Conservation (phyloP, 2,113 vertebrate genomes). For the Phoenicopterus ruber region DNA sequence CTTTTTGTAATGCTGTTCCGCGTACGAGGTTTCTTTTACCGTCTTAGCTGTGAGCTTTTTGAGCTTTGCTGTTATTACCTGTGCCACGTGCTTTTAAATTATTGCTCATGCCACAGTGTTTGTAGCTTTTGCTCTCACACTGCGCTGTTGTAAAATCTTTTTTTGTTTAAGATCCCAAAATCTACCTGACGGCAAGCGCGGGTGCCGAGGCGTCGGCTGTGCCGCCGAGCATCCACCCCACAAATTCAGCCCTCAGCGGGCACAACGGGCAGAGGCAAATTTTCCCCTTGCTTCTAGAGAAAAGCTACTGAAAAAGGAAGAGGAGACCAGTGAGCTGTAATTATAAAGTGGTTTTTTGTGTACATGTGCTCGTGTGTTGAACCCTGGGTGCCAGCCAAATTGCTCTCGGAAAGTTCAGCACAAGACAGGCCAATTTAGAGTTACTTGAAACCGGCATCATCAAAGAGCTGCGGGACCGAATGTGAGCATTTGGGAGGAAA, state of each 20-base stretch:
- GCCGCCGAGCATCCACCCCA: fast-evolving
- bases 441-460: neutral
- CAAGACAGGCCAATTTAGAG: neutral
- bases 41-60: neutral
- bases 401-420: neutral
- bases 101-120: neutral
- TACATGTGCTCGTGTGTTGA: neutral
- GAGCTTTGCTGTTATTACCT: neutral
- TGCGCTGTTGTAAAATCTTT: neutral
- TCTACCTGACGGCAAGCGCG: fast-evolving
- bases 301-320: neutral
- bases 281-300: neutral
- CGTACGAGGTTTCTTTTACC: neutral
- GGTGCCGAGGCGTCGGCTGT: neutral
- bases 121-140: neutral
- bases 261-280: neutral
- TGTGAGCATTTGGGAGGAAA: neutral
- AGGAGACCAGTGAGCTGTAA: neutral
- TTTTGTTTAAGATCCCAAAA: neutral
- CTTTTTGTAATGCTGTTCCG: neutral
- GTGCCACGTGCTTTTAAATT: neutral
- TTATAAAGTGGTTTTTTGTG: neutral
- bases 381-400: neutral
- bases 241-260: neutral
- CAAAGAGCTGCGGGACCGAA: neutral